Base-by-base conservation (phyloP, 2,888 invertebrate species). In the Mesoligia furuncula region DNA sequence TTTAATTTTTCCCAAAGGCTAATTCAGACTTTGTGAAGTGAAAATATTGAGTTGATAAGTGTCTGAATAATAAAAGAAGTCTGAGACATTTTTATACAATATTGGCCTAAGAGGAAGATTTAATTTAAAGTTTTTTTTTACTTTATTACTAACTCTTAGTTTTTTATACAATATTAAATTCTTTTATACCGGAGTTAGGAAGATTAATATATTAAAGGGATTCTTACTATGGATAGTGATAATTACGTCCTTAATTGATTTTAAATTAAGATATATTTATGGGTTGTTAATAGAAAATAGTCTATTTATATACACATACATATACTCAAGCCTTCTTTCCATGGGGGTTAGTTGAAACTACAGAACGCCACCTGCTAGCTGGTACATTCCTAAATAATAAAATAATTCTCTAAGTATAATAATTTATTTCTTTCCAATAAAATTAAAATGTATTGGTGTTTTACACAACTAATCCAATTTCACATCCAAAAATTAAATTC, bases 41-140 rank as follows among this genome's bases (percentile, higher is more conserved):
- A 78, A 84, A 87, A 87, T 87, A 87, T 87, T 81, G 79, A 85
- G 87, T 87, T 81, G 77, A 65, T 79, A 86, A 87, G 84, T 83
- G 83, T 81, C 77, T 85, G 80, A 87, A 80, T 87, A 85, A 86
- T 86, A 75, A 85, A 86, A 77, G 75, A 81, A 82, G 65, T 77
- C 75, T 72, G 67, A 67, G 85, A 81, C 62, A 69, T 82, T 83
- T 81, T 87, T 71, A 78, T 74, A 83, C 77, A 85, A 84, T 80
- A 75, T 75, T 75, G 68, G 77, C 72, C n/a, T 68, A 27, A 72
- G 66, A 59, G 57, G 74, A 67, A 48, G 48, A 75, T 83, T 79
- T 65, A 75, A 83, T 75, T 75, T 75, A 39, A 59, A 36, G 42
- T 24, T 78, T 51, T 72, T 54, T 71, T 27, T 51, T 77, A 48